Base-by-base conservation (phyloP, 2,888 invertebrate species). In the Tyria jacobaeae region DNA sequence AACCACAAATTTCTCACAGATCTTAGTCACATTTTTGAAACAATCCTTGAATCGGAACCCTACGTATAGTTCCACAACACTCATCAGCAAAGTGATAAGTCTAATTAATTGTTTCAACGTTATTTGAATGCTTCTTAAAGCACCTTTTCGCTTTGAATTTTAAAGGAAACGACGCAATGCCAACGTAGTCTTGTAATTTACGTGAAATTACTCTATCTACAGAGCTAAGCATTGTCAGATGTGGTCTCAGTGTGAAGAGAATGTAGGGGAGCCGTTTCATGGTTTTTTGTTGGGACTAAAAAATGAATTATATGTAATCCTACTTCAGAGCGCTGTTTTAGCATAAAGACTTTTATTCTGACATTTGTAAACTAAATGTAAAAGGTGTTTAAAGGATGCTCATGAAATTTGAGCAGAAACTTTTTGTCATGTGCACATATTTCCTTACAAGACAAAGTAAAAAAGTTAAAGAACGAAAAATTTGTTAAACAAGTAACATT, bases 161-260 rank as follows among this genome's bases (percentile, higher is more conserved):
- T 68, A 62, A 47, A 52, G 57, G 63, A 69, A 70, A 69, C 59
- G 65, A 69, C 70, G 69, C 72, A 68, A 67, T 67, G 68, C 69
- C 61, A 54, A 57, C 67, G 62, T 66, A 69, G 72, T 63, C 70
- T 66, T 71, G 68, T 75, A 78, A 78, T 78, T 78, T 76, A 79
- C 71, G 73, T 72, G 72, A 75, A 68, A 56, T 63, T 53, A 53
- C 56, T 59, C 39, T 54, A 34, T 44, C 47, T 25, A 65, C 62
- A 76, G 73, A 72, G 51, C 37, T 70, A 55, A 56, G 67, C 55
- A 71, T 66, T 65, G 59, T 69, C 71, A 71, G 73, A 64, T 70
- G 58, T 60, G 62, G 49, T 39, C 41, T 48, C 44, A 53, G 41
- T 53, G 25, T 65, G 57, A 75, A 66, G 70, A 66, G 57, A 55